These are phyloP conservation scores for Alethe diademata DNA, from an alignment of 2,113 vertebrate species.

Conservation along the genomic window DNA sequence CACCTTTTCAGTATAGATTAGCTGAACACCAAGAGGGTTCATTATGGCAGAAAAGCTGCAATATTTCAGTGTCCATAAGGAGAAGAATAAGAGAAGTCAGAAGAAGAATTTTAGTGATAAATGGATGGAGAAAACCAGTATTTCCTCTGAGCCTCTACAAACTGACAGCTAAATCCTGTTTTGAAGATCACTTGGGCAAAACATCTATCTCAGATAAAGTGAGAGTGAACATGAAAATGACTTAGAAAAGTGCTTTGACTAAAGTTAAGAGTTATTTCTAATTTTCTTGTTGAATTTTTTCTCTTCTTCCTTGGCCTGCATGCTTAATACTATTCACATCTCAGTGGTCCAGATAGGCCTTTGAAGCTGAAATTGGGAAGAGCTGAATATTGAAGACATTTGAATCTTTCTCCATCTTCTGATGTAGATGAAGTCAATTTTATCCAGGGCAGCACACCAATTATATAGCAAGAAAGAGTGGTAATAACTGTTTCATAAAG, in stretches of 20 bases:
- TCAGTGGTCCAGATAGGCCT: not conserved
- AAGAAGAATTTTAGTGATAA: not conserved
- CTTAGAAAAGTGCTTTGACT: slow-evolving; percentile 15
- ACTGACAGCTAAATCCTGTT: slow-evolving; percentile 17
- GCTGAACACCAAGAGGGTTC: not conserved
- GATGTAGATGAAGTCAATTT: not conserved
- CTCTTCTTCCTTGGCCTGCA: not conserved
- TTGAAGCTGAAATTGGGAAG: slow-evolving; percentile 2
- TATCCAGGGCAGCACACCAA: not conserved
- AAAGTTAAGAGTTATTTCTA: not conserved
- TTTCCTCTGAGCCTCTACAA: not conserved
- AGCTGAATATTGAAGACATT: not conserved
- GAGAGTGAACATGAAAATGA: not conserved
- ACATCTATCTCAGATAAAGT: not conserved
- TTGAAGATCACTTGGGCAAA: slow-evolving; percentile 21
- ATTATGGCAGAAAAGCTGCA: not conserved
- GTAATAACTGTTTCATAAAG: not conserved
- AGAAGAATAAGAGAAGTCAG: not conserved
- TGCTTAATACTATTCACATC: not conserved
- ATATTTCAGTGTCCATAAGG: not conserved
- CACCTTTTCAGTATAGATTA: not conserved
- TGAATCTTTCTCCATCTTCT: not conserved
- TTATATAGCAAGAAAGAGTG: not conserved
- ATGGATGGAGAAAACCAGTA: not conserved
- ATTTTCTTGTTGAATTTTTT: not conserved